phyloP scores from a whole-genome alignment of 2,797 vertebrate genomes.

The Myotis findleyi region DNA sequence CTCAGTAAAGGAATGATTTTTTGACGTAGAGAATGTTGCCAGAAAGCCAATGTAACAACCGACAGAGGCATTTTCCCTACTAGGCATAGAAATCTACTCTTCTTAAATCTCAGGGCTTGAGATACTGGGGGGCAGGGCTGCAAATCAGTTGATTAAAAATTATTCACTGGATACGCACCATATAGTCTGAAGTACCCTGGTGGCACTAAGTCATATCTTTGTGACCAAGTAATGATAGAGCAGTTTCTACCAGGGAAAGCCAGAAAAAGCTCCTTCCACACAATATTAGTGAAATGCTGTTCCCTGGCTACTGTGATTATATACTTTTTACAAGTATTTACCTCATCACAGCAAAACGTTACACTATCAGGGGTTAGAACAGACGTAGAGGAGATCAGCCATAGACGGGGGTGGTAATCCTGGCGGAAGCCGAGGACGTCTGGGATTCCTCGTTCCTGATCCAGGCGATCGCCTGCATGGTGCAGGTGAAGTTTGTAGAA shows the following conservation, averaged over 20 bases:
- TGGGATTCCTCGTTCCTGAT: background rate
- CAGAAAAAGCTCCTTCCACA: background rate
- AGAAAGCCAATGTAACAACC: background rate
- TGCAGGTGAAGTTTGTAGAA: background rate
- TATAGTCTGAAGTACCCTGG: background rate
- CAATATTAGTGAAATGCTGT: background rate
- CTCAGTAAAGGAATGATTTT: background rate
- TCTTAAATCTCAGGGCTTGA: slow-evolving; percentile 15
- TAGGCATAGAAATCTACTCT: background rate
- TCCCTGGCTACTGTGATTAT: background rate
- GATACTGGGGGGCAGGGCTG: background rate
- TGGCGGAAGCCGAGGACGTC: background rate
- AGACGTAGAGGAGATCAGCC: background rate
- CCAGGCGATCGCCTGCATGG: background rate
- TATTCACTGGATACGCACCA: background rate
- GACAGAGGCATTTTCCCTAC: background rate
- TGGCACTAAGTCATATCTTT: background rate
- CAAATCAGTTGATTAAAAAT: background rate
- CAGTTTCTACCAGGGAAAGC: background rate
- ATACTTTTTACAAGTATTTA: background rate
- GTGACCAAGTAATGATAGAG: background rate
- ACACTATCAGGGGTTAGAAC: background rate
- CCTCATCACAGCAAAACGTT: background rate
- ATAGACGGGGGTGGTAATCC: background rate
- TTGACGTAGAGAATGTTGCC: background rate